Base-by-base conservation (phyloP, 2,113 vertebrate genomes). In the Mustelus asterias region DNA sequence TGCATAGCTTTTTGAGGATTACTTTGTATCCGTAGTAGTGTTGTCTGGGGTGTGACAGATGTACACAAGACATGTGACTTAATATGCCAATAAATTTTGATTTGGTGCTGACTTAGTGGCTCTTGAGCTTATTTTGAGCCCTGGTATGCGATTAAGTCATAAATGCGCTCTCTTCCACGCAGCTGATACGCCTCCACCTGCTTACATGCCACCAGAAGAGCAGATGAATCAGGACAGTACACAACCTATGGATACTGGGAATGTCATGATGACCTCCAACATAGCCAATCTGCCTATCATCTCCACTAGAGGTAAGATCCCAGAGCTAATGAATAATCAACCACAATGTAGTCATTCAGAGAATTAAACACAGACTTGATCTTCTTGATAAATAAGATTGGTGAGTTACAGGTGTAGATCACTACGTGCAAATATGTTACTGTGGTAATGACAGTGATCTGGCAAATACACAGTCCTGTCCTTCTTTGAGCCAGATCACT, bases 101-200 rank as follows among this genome's bases (percentile, higher is more conserved):
- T 29, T 33, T 92, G n/a, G 29, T 48, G 13, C 41, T 69, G 63
- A 93, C 78, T 83, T 78, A 14, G 67, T 95, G 37, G 2, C 54
- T 78, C 44, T 95, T 33, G 26, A 33, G 65, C 41, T 76, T 41
- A 58, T 58, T 72, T 96, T 48, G 37, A 69, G 22, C 60, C 26
- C 37, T 72, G 24, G 44, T 33, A 95, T 54, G 26, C 5, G 26
- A 22, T 54, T 72, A 54, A 63, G 6, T 70, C 37, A 60, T 72
- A 29, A 63, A 37, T 97, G 37, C 48, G 48, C 96, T 96, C 94
- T 96, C 95, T 96, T n/a, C 78, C 95, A 60, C 95, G 96, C 97
- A 99, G 99, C 99, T 98, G 99, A 99, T 97, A 99, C 99, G 96
- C 99, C 99, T 96, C 99, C 99, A 96, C 99, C 99, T 95, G 99